Evolutionary conservation across 2,797 vertebrate species (phyloP).

Genomic region (Taeniopygia guttata): DNA sequence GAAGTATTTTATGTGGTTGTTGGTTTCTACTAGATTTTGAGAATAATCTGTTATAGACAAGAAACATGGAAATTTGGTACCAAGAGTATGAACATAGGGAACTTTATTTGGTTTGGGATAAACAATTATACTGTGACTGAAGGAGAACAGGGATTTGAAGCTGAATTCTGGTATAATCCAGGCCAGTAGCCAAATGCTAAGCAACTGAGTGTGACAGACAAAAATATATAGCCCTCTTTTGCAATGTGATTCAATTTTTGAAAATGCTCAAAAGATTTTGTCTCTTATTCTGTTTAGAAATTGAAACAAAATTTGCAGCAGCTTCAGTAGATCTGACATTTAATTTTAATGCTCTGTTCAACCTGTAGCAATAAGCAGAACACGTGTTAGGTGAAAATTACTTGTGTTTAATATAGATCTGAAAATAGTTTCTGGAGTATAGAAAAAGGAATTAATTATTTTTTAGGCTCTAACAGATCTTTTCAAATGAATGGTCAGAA

Average conservation of each 20-base stretch:
- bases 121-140: neutral
- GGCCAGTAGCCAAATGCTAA: conserved; percentile 6
- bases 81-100: neutral
- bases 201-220: neutral
- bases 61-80: neutral
- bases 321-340: neutral
- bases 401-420: neutral
- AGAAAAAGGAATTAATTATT: neutral
- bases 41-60: neutral
- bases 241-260: neutral
- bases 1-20: neutral
- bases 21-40: neutral
- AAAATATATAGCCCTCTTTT: neutral
- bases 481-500: neutral
- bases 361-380: neutral
- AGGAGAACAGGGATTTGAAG: neutral
- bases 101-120: neutral
- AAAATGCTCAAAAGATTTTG: neutral
- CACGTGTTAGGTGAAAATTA: neutral
- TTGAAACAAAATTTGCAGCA: neutral
- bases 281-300: neutral
- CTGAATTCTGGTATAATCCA: neutral
- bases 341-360: neutral
- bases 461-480: neutral
- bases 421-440: neutral